These are phyloP conservation scores for Megalonaias nervosa DNA, from an alignment of 1,140 invertebrate genomes.

Conservation along the genomic window DNA sequence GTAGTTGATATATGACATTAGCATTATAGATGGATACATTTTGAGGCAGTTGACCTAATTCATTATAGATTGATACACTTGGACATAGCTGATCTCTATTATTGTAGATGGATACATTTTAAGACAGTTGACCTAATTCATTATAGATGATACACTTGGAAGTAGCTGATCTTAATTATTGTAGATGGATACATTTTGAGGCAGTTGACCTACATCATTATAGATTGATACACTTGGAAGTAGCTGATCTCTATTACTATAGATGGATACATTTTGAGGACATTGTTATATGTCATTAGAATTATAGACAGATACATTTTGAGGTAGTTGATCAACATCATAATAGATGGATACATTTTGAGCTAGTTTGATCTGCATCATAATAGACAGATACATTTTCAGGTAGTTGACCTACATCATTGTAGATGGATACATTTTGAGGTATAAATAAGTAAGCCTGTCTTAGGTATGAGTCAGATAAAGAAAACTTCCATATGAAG, in stretches of 20 bases:
- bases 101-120: constrained; percentile 1
- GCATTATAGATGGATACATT: neutral
- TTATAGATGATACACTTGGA: constrained; percentile 34
- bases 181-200: neutral
- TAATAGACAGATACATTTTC: too few relatives aligned
- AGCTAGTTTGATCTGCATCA: too few relatives aligned
- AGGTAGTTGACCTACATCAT: too few relatives aligned
- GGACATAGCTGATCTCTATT: constrained; percentile 1
- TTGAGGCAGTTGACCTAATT: constrained; percentile 10
- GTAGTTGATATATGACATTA: neutral
- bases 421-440: too few relatives aligned
- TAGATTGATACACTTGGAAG: neutral
- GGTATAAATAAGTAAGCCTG: too few relatives aligned
- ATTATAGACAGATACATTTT: too few relatives aligned
- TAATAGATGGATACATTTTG: too few relatives aligned
- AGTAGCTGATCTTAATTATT: neutral
- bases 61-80: constrained; percentile 33
- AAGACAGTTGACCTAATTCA: constrained; percentile 5
- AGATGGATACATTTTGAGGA: too few relatives aligned
- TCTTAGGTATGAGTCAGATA: too few relatives aligned
- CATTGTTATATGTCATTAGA: too few relatives aligned
- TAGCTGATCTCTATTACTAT: neutral
- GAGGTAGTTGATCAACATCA: too few relatives aligned
- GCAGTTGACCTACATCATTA: neutral
- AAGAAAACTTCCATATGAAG: too few relatives aligned